These are phyloP conservation scores for Perodicticus potto DNA, from an alignment of 2,797 vertebrate genomes.

Conservation along the genomic window DNA sequence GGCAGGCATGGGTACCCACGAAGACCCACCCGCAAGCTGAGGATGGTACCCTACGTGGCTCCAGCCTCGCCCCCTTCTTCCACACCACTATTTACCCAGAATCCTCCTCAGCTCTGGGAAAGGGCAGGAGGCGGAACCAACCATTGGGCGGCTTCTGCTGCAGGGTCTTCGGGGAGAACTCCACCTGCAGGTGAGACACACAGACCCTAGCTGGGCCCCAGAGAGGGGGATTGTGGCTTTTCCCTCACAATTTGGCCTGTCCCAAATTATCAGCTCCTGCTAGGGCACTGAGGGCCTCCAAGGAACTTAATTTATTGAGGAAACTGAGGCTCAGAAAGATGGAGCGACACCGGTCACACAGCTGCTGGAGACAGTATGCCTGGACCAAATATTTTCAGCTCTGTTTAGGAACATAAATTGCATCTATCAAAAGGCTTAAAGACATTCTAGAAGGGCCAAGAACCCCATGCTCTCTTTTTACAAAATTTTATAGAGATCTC, in stretches of 20 bases:
- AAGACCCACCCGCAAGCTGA: neutral
- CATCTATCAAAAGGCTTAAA: neutral
- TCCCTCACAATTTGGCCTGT: neutral
- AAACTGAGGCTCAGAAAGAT: conserved; percentile 27
- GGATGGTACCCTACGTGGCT: neutral
- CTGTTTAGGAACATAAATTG: neutral
- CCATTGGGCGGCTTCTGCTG: conserved; percentile 89
- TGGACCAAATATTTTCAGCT: neutral
- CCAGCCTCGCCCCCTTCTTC: neutral
- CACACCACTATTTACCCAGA: conserved; percentile 87
- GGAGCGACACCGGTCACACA: neutral
- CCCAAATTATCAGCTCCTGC: neutral
- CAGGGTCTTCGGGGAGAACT: conserved; percentile 90
- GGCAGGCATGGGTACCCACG: fast-evolving
- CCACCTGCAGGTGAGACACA: conserved; percentile 87
- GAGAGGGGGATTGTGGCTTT: no score
- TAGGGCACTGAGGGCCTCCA: neutral
- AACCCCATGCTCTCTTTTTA: neutral
- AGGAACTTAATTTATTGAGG: neutral
- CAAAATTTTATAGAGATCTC: neutral
- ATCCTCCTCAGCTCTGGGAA: conserved; percentile 90
- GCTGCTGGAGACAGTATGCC: neutral
- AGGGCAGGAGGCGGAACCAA: conserved; percentile 95
- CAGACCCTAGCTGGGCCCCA: neutral
- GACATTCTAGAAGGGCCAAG: neutral